These are phyloP conservation scores for Drosophila macrospina DNA, from an alignment of 2,888 invertebrate species.

Conservation along the genomic window DNA sequence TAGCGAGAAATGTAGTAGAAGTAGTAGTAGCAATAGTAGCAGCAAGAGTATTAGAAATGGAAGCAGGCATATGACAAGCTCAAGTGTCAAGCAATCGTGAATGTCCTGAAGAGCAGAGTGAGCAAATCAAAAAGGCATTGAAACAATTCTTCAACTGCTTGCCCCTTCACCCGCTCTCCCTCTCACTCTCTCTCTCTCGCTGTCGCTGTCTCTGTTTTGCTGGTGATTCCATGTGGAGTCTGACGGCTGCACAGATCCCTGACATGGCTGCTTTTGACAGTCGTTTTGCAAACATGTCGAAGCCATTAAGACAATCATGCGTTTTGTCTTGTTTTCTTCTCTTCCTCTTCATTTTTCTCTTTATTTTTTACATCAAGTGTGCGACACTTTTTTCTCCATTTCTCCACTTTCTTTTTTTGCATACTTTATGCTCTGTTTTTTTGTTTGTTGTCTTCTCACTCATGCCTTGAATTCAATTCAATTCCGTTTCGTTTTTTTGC, in stretches of 20 bases:
- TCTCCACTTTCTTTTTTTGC: slow-evolving; percentile 34
- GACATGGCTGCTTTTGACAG: slow-evolving; percentile 75
- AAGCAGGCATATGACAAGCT: slow-evolving; percentile 59
- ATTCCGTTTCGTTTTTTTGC: slow-evolving; percentile 27
- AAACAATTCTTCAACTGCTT: slow-evolving; percentile 34
- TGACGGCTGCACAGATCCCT: slow-evolving; percentile 37
- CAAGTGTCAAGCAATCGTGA: slow-evolving; percentile 55
- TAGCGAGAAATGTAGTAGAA: slow-evolving; percentile 36
- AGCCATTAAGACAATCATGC: slow-evolving; percentile 82
- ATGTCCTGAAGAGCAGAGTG: slow-evolving; percentile 53
- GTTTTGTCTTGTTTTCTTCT: slow-evolving; percentile 42
- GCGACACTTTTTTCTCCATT: slow-evolving; percentile 20
- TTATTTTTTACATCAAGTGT: slow-evolving; percentile 51
- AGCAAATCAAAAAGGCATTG: slow-evolving; percentile 64
- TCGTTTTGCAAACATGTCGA: slow-evolving; percentile 82
- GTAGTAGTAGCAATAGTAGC: slow-evolving; percentile 1
- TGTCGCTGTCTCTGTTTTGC: slow-evolving; percentile 1
- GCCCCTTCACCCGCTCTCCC: background rate
- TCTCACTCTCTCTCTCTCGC: background rate
- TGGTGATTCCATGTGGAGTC: slow-evolving; percentile 49
- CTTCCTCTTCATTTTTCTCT: too few species aligned
- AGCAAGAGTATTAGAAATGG: background rate
- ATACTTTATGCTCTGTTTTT: slow-evolving; percentile 27
- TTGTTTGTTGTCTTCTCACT: slow-evolving; percentile 6
- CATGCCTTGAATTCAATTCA: slow-evolving; percentile 36